Percentiles rank a stretch among this genome's conserved stretches.
These are phyloP conservation scores for Mareca strepera DNA, from an alignment of 2,797 vertebrate species.

Conservation along the genomic window DNA sequence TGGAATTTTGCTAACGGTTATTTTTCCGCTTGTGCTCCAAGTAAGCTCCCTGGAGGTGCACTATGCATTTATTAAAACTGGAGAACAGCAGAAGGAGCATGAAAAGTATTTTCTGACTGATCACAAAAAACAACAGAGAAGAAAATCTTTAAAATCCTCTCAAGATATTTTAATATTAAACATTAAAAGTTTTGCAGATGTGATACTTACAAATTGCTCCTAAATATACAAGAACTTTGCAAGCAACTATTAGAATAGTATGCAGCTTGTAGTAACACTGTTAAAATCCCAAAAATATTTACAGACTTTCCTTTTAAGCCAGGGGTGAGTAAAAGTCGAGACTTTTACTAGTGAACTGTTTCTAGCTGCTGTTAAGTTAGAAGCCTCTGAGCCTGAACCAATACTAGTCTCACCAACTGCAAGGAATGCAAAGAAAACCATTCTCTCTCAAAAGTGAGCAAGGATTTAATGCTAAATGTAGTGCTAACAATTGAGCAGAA, in stretches of 20 bases:
- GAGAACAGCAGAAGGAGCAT: background rate
- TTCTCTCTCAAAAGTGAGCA: background rate
- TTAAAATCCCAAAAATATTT: background rate
- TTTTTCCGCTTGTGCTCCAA: background rate
- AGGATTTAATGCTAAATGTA: background rate
- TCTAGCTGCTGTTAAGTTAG: background rate
- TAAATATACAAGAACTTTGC: background rate
- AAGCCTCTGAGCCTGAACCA: background rate
- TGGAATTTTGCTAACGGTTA: background rate
- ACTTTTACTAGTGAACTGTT: background rate
- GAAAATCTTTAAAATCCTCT: background rate
- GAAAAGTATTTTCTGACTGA: slow-evolving; percentile 35
- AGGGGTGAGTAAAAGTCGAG: background rate
- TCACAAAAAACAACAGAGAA: background rate
- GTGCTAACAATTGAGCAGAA: background rate
- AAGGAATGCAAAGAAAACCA: background rate
- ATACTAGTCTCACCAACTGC: background rate
- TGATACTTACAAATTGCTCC: background rate
- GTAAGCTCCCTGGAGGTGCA: background rate
- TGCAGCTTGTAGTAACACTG: background rate
- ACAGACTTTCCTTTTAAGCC: background rate
- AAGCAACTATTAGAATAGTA: background rate
- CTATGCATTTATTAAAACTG: background rate
- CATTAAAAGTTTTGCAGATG: background rate
- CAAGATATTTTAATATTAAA: slow-evolving; percentile 2